These are phyloP conservation scores for Conger conger DNA, from an alignment of 2,113 vertebrate species.

Conservation along the genomic window DNA sequence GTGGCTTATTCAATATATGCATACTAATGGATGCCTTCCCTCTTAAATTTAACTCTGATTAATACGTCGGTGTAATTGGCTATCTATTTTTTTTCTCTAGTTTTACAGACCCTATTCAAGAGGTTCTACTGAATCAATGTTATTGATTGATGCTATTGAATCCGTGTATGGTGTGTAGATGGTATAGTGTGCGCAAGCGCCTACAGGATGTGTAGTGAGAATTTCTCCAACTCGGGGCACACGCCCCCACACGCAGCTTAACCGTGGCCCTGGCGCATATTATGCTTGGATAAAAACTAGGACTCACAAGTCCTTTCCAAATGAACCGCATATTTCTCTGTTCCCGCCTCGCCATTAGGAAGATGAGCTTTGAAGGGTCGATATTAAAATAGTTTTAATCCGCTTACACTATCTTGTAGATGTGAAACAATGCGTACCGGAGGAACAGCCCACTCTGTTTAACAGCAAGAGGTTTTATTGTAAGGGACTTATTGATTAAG, in stretches of 20 bases:
- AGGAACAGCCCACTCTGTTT: neutral
- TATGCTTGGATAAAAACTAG: neutral
- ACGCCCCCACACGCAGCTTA: neutral
- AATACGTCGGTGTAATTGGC: neutral
- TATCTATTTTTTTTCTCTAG: neutral
- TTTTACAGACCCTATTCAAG: neutral
- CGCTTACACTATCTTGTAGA: conserved; percentile 65
- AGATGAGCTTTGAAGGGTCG: conserved; percentile 52
- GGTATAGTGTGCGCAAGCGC: neutral
- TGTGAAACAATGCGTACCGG: neutral
- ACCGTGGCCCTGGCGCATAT: neutral
- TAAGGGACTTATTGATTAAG: neutral
- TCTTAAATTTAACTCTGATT: neutral
- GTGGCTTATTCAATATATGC: neutral
- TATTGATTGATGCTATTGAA: neutral
- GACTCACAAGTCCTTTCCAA: neutral
- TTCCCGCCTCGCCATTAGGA: conserved; percentile 23
- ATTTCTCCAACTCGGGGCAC: neutral
- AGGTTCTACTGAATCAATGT: neutral
- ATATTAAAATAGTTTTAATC: conserved; percentile 85
- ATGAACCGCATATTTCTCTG: neutral
- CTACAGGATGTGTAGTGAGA: neutral
- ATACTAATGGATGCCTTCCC: neutral
- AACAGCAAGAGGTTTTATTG: neutral
- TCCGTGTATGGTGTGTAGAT: neutral